Conservation (phyloP, 2,797 vertebrate genomes). For the Halcyon leucocephala region DNA sequence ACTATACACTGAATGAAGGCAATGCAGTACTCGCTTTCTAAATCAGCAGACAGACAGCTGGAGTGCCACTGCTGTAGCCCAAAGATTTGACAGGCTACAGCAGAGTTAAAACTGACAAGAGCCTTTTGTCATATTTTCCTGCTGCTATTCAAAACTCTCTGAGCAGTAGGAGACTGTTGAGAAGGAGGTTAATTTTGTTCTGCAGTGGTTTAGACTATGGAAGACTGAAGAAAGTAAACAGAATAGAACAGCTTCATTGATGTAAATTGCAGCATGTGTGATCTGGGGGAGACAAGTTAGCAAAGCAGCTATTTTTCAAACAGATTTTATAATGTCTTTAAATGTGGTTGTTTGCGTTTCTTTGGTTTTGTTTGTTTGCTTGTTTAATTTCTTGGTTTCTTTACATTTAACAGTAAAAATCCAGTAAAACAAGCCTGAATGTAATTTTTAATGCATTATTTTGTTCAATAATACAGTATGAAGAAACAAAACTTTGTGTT, state of each 20-base stretch:
- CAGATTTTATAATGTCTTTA: background rate
- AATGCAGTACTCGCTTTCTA: background rate
- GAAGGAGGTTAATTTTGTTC: slow-evolving; percentile 58
- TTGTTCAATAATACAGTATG: background rate
- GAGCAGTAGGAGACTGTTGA: slow-evolving; percentile 30
- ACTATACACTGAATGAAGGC: slow-evolving; percentile 12
- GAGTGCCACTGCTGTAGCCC: slow-evolving; percentile 33
- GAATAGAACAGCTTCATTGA: background rate
- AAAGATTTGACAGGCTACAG: slow-evolving; percentile 56
- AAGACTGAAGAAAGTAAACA: slow-evolving; percentile 40
- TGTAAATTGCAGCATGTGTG: background rate
- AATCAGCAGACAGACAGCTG: slow-evolving; percentile 49
- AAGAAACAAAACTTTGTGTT: background rate
- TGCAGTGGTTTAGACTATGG: background rate
- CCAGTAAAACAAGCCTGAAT: background rate
- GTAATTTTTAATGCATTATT: background rate
- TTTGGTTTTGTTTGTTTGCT: background rate
- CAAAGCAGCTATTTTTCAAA: background rate
- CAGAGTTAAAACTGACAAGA: slow-evolving; percentile 60
- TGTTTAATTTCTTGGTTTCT: background rate
- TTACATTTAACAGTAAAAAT: background rate
- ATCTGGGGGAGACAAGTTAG: background rate
- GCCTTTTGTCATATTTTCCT: slow-evolving; percentile 64
- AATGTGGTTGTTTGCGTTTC: background rate
- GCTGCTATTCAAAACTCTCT: slow-evolving; percentile 54